These are phyloP conservation scores for Fukomys damarensis DNA, from an alignment of 2,113 vertebrate genomes.

Conservation along the genomic window DNA sequence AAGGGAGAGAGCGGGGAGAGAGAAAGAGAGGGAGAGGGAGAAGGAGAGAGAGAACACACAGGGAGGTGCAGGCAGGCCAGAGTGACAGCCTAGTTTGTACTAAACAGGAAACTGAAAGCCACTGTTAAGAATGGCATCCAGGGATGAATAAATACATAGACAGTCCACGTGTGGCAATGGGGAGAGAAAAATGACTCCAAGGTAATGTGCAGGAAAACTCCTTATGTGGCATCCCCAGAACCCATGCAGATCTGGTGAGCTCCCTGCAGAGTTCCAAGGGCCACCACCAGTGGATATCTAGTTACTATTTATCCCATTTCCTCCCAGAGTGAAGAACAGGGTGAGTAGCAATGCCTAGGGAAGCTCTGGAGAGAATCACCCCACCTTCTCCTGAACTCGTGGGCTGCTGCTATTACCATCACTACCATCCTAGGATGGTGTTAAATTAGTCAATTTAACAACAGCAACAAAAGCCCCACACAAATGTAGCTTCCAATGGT, in stretches of 20 bases:
- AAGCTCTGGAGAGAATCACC: constrained; percentile 13
- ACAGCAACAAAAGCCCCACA: constrained; percentile 63
- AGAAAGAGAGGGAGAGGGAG: background rate
- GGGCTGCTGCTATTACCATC: constrained; percentile 63
- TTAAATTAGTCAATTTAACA: constrained; percentile 77
- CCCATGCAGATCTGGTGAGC: background rate
- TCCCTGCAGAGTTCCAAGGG: background rate
- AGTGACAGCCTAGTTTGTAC: background rate
- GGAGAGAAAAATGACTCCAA: background rate
- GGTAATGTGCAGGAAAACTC: background rate
- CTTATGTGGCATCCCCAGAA: background rate
- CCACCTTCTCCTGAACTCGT: constrained; percentile 57
- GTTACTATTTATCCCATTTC: background rate
- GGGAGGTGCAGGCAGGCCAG: background rate
- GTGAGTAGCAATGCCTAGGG: background rate
- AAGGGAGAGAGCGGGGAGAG: too few relatives aligned
- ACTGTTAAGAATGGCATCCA: background rate
- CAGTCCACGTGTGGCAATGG: background rate
- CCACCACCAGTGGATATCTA: background rate
- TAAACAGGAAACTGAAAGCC: background rate
- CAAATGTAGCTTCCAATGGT: constrained; percentile 57
- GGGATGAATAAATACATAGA: background rate
- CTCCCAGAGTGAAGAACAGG: background rate
- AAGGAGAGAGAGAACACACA: background rate
- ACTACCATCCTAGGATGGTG: constrained; percentile 50